Evolutionary conservation across 2,113 vertebrate genomes (phyloP).

Genomic region (Arenaria interpres): DNA sequence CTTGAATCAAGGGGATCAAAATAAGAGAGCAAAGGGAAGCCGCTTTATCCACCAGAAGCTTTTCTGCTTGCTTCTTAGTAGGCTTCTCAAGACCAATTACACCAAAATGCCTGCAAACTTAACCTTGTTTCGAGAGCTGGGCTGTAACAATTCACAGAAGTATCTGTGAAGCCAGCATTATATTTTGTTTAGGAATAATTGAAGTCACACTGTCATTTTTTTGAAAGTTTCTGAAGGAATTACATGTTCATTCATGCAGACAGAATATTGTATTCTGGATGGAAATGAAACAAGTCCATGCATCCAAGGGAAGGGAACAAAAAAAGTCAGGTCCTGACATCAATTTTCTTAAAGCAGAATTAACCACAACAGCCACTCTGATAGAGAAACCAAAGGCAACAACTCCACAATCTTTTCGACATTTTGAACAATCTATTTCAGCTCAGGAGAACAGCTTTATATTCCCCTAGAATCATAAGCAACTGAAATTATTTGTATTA

Average conservation of each 20-base stretch:
- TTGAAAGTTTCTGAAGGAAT: neutral
- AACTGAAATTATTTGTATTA: neutral
- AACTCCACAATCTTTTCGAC: neutral
- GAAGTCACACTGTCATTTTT: neutral
- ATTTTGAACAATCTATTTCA: neutral
- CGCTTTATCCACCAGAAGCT: neutral
- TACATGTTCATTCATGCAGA: neutral
- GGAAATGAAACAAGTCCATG: neutral
- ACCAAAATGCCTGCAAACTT: neutral
- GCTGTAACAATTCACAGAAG: neutral
- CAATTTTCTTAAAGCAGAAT: neutral
- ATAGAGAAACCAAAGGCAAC: neutral
- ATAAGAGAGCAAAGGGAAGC: neutral
- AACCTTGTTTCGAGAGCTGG: neutral
- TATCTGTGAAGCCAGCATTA: neutral
- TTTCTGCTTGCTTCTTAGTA: neutral
- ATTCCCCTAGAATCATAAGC: neutral
- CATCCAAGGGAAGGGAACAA: neutral
- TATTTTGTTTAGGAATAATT: neutral
- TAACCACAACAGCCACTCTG: neutral
- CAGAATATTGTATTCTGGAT: neutral
- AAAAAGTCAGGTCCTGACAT: neutral
- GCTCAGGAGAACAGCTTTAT: neutral
- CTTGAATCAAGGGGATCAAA: neutral
- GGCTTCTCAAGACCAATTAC: neutral